Evolutionary conservation across 2,113 vertebrate species (phyloP).

Genomic region (Rhabdornis inornatus): DNA sequence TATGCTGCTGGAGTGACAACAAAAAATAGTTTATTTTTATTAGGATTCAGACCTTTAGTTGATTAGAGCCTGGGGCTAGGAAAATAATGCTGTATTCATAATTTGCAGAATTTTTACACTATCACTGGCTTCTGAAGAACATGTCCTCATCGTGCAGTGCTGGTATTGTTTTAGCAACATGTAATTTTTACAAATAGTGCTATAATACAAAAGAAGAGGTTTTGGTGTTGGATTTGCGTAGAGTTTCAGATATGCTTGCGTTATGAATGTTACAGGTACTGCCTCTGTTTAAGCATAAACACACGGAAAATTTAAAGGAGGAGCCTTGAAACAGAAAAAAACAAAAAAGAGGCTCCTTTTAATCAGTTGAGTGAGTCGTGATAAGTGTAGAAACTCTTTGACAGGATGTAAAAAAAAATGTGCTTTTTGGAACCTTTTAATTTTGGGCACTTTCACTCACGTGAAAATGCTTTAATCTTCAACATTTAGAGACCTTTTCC

Average conservation of each 20-base stretch:
- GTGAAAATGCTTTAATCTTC: not conserved
- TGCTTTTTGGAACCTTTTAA: not conserved
- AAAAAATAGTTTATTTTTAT: not conserved
- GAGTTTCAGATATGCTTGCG: not conserved
- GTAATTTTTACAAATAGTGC: not conserved
- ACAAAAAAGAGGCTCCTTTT: not conserved
- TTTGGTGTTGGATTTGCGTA: not conserved
- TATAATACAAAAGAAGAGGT: not conserved
- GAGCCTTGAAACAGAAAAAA: not conserved
- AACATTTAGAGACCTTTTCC: not conserved
- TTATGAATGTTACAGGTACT: not conserved
- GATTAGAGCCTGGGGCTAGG: not conserved
- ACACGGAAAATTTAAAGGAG: not conserved
- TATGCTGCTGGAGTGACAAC: not conserved
- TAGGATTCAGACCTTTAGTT: not conserved
- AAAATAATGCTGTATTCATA: not conserved
- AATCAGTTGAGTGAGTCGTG: not conserved
- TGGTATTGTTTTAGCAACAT: not conserved
- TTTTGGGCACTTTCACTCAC: not conserved
- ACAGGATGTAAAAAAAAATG: fast-evolving
- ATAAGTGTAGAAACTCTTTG: not conserved
- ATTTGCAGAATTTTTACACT: not conserved
- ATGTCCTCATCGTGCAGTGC: not conserved
- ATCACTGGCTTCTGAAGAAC: not conserved
- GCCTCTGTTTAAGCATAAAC: not conserved